Evolutionary conservation across 2,888 invertebrate species (phyloP), one percentile per base, ranked within the genome.

Genomic region (Melanostoma scalare): DNA sequence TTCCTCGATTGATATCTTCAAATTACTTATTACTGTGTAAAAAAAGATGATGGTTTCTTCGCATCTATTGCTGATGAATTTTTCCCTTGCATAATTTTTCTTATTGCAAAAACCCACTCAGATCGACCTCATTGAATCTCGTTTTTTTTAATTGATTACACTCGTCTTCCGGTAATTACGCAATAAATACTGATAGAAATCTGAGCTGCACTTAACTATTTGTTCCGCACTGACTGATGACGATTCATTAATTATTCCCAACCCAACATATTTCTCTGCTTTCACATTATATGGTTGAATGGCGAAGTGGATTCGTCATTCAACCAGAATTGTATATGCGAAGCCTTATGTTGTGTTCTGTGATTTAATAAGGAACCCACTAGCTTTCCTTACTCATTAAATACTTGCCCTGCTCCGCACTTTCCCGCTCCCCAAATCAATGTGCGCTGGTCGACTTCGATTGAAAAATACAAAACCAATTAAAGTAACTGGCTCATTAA

Each of bases 151-250:
- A 82, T 82, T 82, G 78, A 82, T 82, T 82, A 74, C 73, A 63
- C 73, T 73, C 68, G 77, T 77, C 77, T 82, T 82, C 73, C 82
- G 77, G 77, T 82, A 82, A 82, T 82, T 82, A 69, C 82, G 68
- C 77, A 82, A 82, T 82, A 82, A 78, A 82, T 82, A 82, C 78
- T 78, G 82, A 82, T 63, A 78, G 68, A 78, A 82, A 82, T 82
- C 82, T 82, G 63, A 44, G 48, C 82, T 78, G 77, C 53, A 56
- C 72, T 82, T 63, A 73, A 72, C 68, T 68, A 60, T 65, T 67
- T 72, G 61, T 56, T 52, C 78, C 68, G 20, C 20, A 36, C 72
- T 82, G 82, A 82, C 77, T 82, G 82, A 82, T 82, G 73, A 78
- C 68, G 68, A 78, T 65, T 82, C 82, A 82, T 82, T 82, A 82